These are phyloP conservation scores for Symphodus melops DNA, from an alignment of 2,113 vertebrate species.

Conservation along the genomic window DNA sequence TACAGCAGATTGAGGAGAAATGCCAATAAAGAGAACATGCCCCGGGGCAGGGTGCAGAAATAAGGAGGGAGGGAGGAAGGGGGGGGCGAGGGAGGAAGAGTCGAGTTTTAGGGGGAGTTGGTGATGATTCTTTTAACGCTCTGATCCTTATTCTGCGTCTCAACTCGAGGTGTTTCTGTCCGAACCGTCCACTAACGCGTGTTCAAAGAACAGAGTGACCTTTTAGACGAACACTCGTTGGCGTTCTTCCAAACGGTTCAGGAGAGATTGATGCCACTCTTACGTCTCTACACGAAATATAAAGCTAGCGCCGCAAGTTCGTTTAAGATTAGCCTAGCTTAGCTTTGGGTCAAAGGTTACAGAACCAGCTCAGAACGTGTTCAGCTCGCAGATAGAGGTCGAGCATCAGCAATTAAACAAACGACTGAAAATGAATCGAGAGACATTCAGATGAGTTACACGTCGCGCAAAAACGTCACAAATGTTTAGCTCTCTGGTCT, in stretches of 20 bases:
- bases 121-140: constrained; percentile 20
- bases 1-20: constrained; percentile 80
- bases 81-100: constrained; percentile 36
- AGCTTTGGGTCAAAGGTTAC: neutral
- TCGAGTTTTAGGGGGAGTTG: constrained; percentile 36
- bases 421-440: too few relatives aligned
- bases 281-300: neutral
- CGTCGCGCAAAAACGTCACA: too few relatives aligned
- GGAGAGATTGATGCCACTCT: neutral
- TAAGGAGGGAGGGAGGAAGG: constrained; percentile 14
- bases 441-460: too few relatives aligned
- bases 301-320: neutral
- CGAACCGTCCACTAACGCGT: neutral
- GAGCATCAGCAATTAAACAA: too few relatives aligned
- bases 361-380: neutral
- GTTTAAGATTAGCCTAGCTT: neutral
- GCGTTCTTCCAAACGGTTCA: neutral
- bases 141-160: constrained; percentile 50
- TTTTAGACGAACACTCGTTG: neutral
- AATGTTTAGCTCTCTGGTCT: too few relatives aligned
- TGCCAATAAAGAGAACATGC: constrained; percentile 74
- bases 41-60: constrained; percentile 67
- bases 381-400: neutral
- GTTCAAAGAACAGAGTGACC: neutral
- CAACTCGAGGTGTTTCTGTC: neutral